phyloP scores from a whole-genome alignment of 2,113 vertebrate genomes.

The Gnathonemus echidnorhynchus region DNA sequence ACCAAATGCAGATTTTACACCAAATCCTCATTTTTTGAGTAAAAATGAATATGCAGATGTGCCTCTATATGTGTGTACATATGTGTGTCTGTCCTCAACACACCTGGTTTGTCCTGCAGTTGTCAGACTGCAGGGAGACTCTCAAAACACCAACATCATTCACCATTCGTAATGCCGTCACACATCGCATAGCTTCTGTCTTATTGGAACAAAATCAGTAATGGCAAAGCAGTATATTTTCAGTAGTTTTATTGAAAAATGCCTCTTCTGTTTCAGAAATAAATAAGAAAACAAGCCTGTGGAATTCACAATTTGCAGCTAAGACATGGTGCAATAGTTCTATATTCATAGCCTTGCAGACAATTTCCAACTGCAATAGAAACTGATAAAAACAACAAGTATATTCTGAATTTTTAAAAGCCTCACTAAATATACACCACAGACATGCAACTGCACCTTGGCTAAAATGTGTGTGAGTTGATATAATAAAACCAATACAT shows the following conservation, averaged over 20 bases:
- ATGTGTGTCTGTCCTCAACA: not conserved
- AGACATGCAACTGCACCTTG: conserved; percentile 91
- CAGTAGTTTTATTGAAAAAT: conserved; percentile 99
- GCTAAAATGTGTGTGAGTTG: conserved; percentile 81
- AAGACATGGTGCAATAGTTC: conserved; percentile 85
- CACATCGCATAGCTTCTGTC: not conserved
- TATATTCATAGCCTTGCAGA: conserved; percentile 84
- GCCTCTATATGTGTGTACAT: not conserved
- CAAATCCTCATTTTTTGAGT: not conserved
- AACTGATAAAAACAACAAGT: conserved; percentile 75
- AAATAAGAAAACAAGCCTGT: conserved; percentile 99
- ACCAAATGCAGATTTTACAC: not conserved
- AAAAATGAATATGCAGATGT: not conserved
- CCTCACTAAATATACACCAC: conserved; percentile 93
- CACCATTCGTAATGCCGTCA: not conserved
- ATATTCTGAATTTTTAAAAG: conserved; percentile 75
- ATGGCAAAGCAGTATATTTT: conserved; percentile 61
- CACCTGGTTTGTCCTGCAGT: not conserved
- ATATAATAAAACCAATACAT: conserved; percentile 74
- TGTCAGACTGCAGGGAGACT: not conserved
- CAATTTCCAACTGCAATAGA: conserved; percentile 81
- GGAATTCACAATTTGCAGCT: conserved; percentile 99
- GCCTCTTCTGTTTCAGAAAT: conserved; percentile 99
- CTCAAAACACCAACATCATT: not conserved
- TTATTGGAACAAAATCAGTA: not conserved